Evolutionary conservation across 1,140 invertebrate species (phyloP).

Genomic region (Neocloeon triangulifer): DNA sequence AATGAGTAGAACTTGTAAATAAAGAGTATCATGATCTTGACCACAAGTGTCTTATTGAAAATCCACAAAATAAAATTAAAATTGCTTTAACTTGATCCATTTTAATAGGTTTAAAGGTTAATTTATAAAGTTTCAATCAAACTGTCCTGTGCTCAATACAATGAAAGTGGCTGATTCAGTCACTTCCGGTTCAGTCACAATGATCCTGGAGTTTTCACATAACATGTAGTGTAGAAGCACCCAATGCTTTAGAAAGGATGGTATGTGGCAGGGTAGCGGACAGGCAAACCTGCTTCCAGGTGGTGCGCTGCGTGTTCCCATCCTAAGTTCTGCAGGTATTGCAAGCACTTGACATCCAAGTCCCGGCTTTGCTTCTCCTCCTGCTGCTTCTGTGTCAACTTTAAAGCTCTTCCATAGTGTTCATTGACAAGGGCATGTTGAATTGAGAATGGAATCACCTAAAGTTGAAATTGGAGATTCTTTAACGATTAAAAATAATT

Average conservation of each 20-base stretch:
- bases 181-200: too few relatives aligned
- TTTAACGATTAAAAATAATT: conserved; percentile 9
- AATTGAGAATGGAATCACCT: conserved; percentile 49
- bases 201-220: too few relatives aligned
- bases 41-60: too few relatives aligned
- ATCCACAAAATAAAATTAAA: too few relatives aligned
- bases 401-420: conserved; percentile 60
- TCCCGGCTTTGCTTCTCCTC: conserved; percentile 59
- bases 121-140: too few relatives aligned
- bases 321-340: conserved; percentile 34
- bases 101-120: too few relatives aligned
- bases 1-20: too few relatives aligned
- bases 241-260: conserved; percentile 41
- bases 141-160: too few relatives aligned
- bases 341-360: conserved; percentile 42
- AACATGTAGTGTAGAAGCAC: too few relatives aligned
- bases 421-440: conserved; percentile 55
- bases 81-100: too few relatives aligned
- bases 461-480: not conserved
- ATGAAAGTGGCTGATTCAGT: too few relatives aligned
- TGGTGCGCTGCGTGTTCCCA: conserved; percentile 42
- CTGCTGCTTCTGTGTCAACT: conserved; percentile 44
- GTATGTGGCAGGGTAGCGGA: conserved; percentile 39
- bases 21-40: too few relatives aligned
- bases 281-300: conserved; percentile 25